phyloP scores from a whole-genome alignment of 2,888 invertebrate genomes.

The Itoplectis maculator region DNA sequence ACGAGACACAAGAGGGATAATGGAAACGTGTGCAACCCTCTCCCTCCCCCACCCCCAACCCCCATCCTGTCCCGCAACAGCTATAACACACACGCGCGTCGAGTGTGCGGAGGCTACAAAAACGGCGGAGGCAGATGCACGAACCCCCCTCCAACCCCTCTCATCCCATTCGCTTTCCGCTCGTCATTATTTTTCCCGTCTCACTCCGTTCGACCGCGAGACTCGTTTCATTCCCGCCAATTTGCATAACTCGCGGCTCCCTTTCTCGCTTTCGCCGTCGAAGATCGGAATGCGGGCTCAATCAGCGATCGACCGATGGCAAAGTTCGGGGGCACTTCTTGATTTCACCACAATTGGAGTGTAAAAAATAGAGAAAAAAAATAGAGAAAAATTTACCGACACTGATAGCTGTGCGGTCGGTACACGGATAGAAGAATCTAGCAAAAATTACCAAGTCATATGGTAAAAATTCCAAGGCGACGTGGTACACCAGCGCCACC shows the following conservation, averaged over 20 bases:
- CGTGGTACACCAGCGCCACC: no score
- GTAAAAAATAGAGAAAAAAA: no score
- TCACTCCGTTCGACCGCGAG: slow-evolving; percentile 56
- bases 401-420: no score
- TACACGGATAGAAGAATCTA: no score
- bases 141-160: background rate
- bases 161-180: background rate
- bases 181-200: slow-evolving; percentile 11
- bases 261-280: no score
- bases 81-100: slow-evolving; percentile 41
- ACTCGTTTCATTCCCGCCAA: slow-evolving; percentile 67
- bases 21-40: slow-evolving; percentile 64
- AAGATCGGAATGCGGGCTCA: background rate
- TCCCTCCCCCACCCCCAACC: background rate
- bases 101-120: slow-evolving; percentile 46
- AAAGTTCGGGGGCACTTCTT: no score
- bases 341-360: no score
- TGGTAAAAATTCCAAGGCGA: no score
- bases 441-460: no score
- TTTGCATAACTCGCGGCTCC: slow-evolving; percentile 60
- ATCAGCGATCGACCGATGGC: background rate
- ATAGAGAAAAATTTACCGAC: no score
- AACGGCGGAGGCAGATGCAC: slow-evolving; percentile 47
- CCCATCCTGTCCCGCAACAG: slow-evolving; percentile 24
- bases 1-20: slow-evolving; percentile 63